Evolutionary conservation across 2,888 invertebrate species (phyloP).

Genomic region (Ophioninae sp.): DNA sequence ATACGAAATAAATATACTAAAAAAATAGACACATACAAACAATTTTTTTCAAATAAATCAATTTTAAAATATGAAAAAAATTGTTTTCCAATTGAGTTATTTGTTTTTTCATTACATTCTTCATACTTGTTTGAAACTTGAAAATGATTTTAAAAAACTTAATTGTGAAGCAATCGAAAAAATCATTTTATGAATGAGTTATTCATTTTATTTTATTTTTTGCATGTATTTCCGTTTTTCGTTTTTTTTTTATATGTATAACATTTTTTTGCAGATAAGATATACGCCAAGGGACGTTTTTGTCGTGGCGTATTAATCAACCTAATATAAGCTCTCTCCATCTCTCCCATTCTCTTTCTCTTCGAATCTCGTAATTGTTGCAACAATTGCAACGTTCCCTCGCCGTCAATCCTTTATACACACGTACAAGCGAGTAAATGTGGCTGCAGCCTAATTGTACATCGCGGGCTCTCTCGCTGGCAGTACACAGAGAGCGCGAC

Average conservation of each 20-base stretch:
- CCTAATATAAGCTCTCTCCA: not conserved
- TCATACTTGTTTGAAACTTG: too few relatives aligned
- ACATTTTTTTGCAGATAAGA: not conserved
- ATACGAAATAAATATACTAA: too few relatives aligned
- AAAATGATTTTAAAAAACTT: too few relatives aligned
- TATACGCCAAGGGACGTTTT: not conserved
- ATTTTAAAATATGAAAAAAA: too few relatives aligned
- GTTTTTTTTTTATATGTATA: not conserved
- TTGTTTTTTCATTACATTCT: too few relatives aligned
- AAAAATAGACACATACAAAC: too few relatives aligned
- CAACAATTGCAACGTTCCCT: constrained; percentile 40
- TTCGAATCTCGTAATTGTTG: constrained; percentile 17
- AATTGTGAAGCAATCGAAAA: too few relatives aligned
- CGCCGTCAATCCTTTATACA: constrained; percentile 48
- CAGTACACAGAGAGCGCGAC: constrained; percentile 18
- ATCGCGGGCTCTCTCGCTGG: constrained; percentile 17
- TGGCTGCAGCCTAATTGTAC: constrained; percentile 49
- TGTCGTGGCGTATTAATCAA: not conserved
- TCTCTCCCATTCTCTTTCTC: constrained; percentile 4
- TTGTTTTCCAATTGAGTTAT: too few relatives aligned
- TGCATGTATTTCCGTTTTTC: not conserved
- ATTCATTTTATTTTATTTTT: not conserved
- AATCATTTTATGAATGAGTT: too few relatives aligned
- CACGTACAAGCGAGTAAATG: not conserved
- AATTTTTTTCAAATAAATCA: too few relatives aligned